A percentile compares a stretch with the other conserved stretches of the same genome.
These are phyloP conservation scores for Harlomillsia oculata DNA, from an alignment of 1,140 invertebrate genomes.

Conservation along the genomic window DNA sequence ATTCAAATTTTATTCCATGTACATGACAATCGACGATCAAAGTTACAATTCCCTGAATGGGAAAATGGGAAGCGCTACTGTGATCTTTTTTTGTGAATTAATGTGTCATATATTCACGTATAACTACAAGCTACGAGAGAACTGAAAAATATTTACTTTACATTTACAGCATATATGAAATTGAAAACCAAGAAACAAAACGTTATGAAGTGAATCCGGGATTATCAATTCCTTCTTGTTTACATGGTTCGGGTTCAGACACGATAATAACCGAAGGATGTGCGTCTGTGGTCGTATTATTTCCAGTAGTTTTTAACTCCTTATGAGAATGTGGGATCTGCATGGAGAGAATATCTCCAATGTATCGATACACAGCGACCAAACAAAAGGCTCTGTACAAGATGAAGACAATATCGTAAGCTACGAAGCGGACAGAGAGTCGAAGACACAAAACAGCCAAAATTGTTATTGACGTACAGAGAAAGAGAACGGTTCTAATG, in stretches of 20 bases:
- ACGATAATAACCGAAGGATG: background rate
- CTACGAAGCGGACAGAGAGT: background rate
- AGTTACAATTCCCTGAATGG: too few relatives aligned
- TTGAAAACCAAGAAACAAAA: too few relatives aligned
- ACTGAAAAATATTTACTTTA: too few relatives aligned
- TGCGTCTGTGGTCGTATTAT: background rate
- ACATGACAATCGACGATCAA: too few relatives aligned
- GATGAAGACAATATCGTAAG: constrained; percentile 2
- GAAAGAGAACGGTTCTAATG: background rate
- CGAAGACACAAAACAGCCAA: constrained; percentile 10
- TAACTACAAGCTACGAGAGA: too few relatives aligned
- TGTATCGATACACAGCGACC: constrained; percentile 12
- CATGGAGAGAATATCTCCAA: constrained; percentile 5
- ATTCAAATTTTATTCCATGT: too few relatives aligned
- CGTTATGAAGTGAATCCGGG: too few relatives aligned
- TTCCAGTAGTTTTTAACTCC: background rate
- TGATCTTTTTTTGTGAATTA: too few relatives aligned
- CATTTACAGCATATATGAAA: too few relatives aligned
- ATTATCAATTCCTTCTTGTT: too few relatives aligned
- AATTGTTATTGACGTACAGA: background rate
- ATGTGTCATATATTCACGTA: too few relatives aligned
- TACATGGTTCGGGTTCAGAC: background rate
- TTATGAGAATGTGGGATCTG: background rate
- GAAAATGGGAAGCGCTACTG: too few relatives aligned
- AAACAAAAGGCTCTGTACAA: constrained; percentile 11